Evolutionary conservation across 2,113 vertebrate genomes (phyloP).

Genomic region (Sigmodon hispidus): DNA sequence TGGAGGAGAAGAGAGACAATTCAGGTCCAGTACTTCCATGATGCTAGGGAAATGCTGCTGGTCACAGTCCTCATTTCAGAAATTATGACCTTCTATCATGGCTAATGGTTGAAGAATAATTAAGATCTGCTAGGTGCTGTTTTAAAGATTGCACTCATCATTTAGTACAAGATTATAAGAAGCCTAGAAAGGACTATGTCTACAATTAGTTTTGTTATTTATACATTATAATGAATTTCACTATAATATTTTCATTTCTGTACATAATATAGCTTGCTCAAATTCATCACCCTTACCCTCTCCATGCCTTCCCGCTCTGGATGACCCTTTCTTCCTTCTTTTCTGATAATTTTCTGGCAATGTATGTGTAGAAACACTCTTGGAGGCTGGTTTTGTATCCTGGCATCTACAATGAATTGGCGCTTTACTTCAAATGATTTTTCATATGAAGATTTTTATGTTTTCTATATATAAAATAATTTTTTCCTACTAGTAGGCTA

Average conservation of each 20-base stretch:
- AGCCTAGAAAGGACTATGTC: neutral
- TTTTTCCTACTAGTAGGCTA: neutral
- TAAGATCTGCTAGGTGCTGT: neutral
- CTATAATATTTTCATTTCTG: neutral
- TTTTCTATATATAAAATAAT: neutral
- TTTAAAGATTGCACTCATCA: neutral
- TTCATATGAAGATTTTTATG: neutral
- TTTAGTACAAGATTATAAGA: neutral
- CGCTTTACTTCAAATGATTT: neutral
- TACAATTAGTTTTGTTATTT: neutral
- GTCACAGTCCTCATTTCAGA: neutral
- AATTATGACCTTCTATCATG: neutral
- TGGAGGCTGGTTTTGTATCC: neutral
- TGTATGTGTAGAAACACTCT: neutral
- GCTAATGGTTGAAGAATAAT: neutral
- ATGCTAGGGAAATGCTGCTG: neutral
- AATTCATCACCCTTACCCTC: too few relatives aligned
- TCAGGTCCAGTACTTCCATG: too few relatives aligned
- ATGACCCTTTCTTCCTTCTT: neutral
- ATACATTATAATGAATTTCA: neutral
- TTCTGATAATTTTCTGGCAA: neutral
- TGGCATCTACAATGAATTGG: neutral
- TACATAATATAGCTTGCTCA: neutral
- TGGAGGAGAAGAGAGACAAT: neutral
- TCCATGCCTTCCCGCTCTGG: neutral